Evolutionary conservation across 1,140 invertebrate genomes (phyloP), one percentile per base, ranked within the genome.

Genomic region (Geopemphigus sp.): DNA sequence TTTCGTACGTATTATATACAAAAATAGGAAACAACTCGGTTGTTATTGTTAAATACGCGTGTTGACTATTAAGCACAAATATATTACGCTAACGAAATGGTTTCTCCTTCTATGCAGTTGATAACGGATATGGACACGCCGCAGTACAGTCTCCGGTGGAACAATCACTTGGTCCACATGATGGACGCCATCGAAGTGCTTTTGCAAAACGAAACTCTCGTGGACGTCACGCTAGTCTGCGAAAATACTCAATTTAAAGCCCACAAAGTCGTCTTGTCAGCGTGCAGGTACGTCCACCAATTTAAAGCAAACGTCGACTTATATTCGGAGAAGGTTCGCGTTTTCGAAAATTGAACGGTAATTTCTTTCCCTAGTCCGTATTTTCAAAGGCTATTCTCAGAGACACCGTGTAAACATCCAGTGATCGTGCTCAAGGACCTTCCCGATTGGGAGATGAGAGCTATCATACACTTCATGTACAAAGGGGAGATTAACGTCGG

Each of bases 381-480:
- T 84, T 96, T 96, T 85, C 90, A 94, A 83, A 89, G 91, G 83
- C 92, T 96, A 84, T 95, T 96, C 84, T 90, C 91, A 76, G 94
- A 95, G 83, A 95, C 94, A 83, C 94, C 94, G n/a, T 96, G 94
- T 88, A 95, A 96, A 84, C 94, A 96, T 85, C 94, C 95, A 14
- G 93, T 96, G 68, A 94, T 96, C 84, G 93, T 96, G 66, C 85
- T 96, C 24, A 95, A 95, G 85, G 94, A 95, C 86, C 93, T 95
- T 83, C 89, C 90, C 83, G 92, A 91, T 80, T 92, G 93, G 89
- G 94, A 95, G 82, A 90, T 96, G 56, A 92, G 94, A 84, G 93
- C 93, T 10, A 91, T 96, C 39, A 91, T 96, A 63, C 93, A 95
- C 85, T 96, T 96, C 83, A 96, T 96, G 93, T 96, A 96, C 86